Evolutionary conservation across 2,113 vertebrate species (phyloP).

Genomic region (Silurus meridionalis): DNA sequence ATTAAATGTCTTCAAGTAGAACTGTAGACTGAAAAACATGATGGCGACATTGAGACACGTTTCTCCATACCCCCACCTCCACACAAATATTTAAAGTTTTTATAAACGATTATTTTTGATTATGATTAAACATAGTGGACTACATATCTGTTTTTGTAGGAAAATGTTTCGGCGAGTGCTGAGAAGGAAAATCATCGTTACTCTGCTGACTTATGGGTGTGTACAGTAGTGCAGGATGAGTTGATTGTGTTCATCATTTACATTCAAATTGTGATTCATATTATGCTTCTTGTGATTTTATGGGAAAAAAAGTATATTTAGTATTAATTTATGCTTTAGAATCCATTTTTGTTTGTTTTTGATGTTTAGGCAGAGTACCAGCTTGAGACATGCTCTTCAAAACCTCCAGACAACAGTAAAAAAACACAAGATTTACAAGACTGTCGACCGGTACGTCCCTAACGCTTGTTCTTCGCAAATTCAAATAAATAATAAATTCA

Average conservation of each 20-base stretch:
- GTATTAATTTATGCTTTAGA: background rate
- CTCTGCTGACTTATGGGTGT: background rate
- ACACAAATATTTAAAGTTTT: background rate
- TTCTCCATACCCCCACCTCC: too few relatives aligned
- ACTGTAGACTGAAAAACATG: background rate
- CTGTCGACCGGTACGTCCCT: background rate
- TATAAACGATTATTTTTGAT: background rate
- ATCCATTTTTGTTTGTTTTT: background rate
- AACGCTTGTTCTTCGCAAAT: background rate
- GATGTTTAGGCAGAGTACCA: background rate
- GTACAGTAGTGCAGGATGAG: background rate
- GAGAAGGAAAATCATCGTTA: background rate
- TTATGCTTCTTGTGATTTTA: background rate
- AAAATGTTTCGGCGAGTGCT: background rate
- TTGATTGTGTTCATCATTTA: background rate
- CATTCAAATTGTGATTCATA: background rate
- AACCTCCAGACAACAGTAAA: background rate
- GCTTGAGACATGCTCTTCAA: background rate
- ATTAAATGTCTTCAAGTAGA: background rate
- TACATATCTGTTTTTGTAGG: background rate
- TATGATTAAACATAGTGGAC: background rate
- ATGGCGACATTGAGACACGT: too few relatives aligned
- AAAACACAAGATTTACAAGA: slow-evolving; percentile 4
- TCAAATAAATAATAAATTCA: background rate
- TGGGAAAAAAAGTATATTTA: background rate